Evolutionary conservation across 2,888 invertebrate genomes (phyloP), one percentile per base, ranked within the genome.

Genomic region (Pomacea canaliculata): DNA sequence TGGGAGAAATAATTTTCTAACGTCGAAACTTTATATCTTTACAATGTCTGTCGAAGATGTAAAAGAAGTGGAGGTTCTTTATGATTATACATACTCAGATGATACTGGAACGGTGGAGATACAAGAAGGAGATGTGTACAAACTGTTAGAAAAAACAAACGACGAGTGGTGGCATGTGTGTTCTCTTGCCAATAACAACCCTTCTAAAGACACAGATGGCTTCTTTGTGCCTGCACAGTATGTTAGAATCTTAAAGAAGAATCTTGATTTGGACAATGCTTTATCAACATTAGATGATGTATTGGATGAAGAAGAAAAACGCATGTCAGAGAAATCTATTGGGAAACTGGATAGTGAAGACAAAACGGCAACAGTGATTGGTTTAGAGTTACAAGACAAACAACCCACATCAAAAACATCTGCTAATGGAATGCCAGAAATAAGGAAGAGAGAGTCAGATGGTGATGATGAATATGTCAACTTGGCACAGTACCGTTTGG

Each of bases 221-320:
- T 86, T 87, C 76, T 87, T 83, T 83, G 87, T 87, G 46, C 87
- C 87, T n/a, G 84, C 85, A 27, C 82, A 85, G 80, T 87, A 87
- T 83, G 86, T 87, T 19, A 79, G 82, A 75, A 71, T 83, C 78
- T 72, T 86, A 67, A 69, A 73, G 46, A 73, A 73, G 23, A 75
- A 79, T 49, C 65, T 60, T 4, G 76, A 78, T 16, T 71, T 76
- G 27, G 68, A 56, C 27, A 68, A 60, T 18, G 73, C 66, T 12
- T 37, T 71, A 37, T 73, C 74, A 16, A 69, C 49, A 56, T 60
- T 76, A 63, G 76, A 75, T 51, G 60, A 77, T 76, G 76, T 51
- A 12, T 48, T 75, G n/a, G 74, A 59, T 23, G 66, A 65, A 19
- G 75, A 71, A n/a, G 70, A 70, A 71, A 60, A 73, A 59, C 27